Evolutionary conservation across 2,888 invertebrate species (phyloP), one percentile per base, ranked within the genome.

Genomic region (Tuberolachnus salignus): DNA sequence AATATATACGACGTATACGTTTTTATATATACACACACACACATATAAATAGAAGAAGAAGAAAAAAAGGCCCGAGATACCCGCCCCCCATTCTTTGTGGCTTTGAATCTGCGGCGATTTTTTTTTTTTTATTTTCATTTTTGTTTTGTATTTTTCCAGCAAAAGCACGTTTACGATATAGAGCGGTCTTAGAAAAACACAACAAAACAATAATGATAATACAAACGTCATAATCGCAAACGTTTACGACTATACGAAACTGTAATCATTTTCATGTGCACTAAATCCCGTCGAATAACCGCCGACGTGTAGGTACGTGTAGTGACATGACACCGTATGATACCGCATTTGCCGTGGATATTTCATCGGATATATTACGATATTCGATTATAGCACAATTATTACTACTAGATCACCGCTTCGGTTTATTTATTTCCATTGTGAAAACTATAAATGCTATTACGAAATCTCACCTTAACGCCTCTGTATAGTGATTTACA

Each of bases 401-500:
- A n/a, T n/a, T n/a, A n/a, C n/a, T n/a, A n/a, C n/a, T n/a, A n/a
- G n/a, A n/a, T n/a, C 6, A 34, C 34, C 6, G 34, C 6, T 34
- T 3, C 34, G 34, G 6, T 34, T 61, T 63, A 13, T 42, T 44
- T 14, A 42, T 44, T 44, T n/a, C n/a, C n/a, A n/a, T n/a, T n/a
- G n/a, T n/a, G n/a, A 55, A 3, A 70, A 34, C 34, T 34, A 55
- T 34, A 59, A 73, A 61, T 49, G 72, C 49, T 4, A 53, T 70
- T 55, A 21, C 14, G 1, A 9, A 46, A 10, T 64, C 72, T 63
- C 61, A 80, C 80, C 81, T 81, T 70, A 94, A 86, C 42, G 94
- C 93, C 85, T 90, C 90, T 83, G 90, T 89, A 86, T 94, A 94
- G 86, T 94, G 94, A 83, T 89, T 87, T 82, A 91, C 90, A 26